Evolutionary conservation across 2,113 vertebrate species (phyloP), one percentile per base, ranked within the genome.

Genomic region (Channa maculata): DNA sequence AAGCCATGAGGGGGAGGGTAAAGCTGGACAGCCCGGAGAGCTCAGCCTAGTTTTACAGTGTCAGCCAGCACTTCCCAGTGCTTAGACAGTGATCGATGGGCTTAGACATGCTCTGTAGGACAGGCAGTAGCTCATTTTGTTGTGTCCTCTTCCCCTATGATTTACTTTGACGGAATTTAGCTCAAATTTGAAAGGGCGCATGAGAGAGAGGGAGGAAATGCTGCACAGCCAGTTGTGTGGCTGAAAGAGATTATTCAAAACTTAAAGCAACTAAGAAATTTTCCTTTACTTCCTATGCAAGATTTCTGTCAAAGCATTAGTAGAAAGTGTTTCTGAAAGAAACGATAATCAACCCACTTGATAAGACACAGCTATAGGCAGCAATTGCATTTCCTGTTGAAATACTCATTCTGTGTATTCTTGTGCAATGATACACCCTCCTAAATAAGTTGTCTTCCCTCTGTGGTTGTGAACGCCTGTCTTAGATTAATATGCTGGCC

Each of bases 21-120:
- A 38, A 49, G 45, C 54, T 72, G 6, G 45, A 77, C 74, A 59
- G 50, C 54, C 8, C 13, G 49, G 69, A 80, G 74, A 81, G 90
- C 81, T 85, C 78, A 85, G 70, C 79, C 77, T 69, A 79, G 84
- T 76, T 91, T 78, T 78, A 76, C 60, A 79, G 82, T 74, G 59
- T 54, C 65, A 75, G 65, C 71, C 64, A 53, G 71, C 70, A 65
- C 83, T 86, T 82, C 77, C 78, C 84, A 77, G 77, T 8, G 54
- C 71, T 74, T 10, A 65, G 77, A 11, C 82, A 75, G 45, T 90
- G 87, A 91, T 90, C 74, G 86, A 90, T 92, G 86, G 74, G 75
- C 81, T 92, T 75, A 75, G 84, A 82, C 90, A 77, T 88, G 89
- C 88, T 88, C 86, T 86, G 77, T 38, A 73, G 84, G 84, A 80